Percentiles rank a stretch among this genome's conserved stretches.
phyloP scores from a whole-genome alignment of 2,113 vertebrate species.

The Aleadryas rufinucha region DNA sequence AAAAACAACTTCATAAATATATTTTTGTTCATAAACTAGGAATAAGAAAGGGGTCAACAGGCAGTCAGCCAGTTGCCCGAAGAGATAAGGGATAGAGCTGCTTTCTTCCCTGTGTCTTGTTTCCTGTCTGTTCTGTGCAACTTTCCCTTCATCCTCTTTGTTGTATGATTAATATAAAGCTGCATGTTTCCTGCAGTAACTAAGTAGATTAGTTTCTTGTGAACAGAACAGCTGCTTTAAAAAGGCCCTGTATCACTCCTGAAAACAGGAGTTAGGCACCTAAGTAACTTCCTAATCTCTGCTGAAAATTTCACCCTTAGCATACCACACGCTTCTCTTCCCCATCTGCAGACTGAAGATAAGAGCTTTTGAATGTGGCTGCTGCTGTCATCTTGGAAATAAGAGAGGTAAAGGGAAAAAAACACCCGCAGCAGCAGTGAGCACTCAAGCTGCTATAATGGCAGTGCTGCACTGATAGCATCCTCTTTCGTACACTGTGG shows the following conservation, averaged over 20 bases:
- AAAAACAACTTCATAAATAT: neutral
- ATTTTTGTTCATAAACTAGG: neutral
- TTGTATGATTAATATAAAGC: constrained; percentile 29
- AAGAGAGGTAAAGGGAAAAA: neutral
- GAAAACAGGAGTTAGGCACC: constrained; percentile 28
- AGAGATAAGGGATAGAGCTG: neutral
- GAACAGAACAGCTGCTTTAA: constrained; percentile 9
- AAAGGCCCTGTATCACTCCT: constrained; percentile 2
- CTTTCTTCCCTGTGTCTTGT: neutral
- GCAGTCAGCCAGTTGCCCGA: neutral
- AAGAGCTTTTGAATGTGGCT: constrained; percentile 17
- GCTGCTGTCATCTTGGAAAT: neutral
- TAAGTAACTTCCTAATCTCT: constrained; percentile 17
- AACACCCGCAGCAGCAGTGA: neutral
- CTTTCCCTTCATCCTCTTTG: constrained; percentile 12
- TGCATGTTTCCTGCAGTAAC: constrained; percentile 6
- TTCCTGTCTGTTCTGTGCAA: neutral
- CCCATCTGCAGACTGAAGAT: constrained; percentile 33
- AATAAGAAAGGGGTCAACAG: neutral
- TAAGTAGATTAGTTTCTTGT: constrained; percentile 43
- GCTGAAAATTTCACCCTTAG: constrained; percentile 6
- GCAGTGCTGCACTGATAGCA: neutral
- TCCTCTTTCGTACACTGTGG: neutral
- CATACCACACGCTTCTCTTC: neutral
- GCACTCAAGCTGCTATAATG: neutral